Evolutionary conservation across 37 sponge, comb jelly and placozoan species (phyloP), one percentile per base, ranked within the genome.

Genomic region (Beroe forskalii): DNA sequence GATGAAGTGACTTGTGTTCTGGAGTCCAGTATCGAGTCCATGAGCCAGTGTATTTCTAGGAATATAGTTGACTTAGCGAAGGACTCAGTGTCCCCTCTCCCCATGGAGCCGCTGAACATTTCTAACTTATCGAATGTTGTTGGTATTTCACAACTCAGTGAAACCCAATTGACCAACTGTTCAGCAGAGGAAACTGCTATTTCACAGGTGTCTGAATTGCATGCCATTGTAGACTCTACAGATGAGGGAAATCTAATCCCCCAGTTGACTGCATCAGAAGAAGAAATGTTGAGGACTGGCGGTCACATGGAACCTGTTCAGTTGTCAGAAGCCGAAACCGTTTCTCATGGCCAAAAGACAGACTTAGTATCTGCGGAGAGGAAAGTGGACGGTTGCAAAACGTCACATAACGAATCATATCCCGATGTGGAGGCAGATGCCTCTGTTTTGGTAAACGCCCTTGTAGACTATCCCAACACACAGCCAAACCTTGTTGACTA

Each of bases 391-490:
- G 60, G 17, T 19, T 19, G 14, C 60, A 55, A 17, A 55, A 17
- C 60, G 9, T 55, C 60, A 55, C n/a, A n/a, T n/a, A n/a, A n/a
- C n/a, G n/a, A n/a, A n/a, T n/a, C n/a, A n/a, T n/a, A n/a, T n/a
- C n/a, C n/a, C n/a, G 60, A 55, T 17, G 14, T 9, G 9, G 66
- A 63, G 4, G 25, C n/a, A 4, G 6, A 33, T 35, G 72, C 4
- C 2, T 32, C 39, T 69, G 72, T 32, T 32, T 27, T 35, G 33
- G 39, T 69, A 17, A 44, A 80, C 42, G 40, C 55, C 25, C 86
- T 80, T 14, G 86, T 80, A 9, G 86, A 80, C 40, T 80, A 80
- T 43, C 86, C 86, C 28, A 32, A 42, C 14, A 80, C 86, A n/a
- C 86, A 80, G 40, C 44, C 44, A 1, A 35, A 32, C 30, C 55